Base-by-base conservation (phyloP, 2,888 invertebrate genomes). In the Electrophaes corylata region DNA sequence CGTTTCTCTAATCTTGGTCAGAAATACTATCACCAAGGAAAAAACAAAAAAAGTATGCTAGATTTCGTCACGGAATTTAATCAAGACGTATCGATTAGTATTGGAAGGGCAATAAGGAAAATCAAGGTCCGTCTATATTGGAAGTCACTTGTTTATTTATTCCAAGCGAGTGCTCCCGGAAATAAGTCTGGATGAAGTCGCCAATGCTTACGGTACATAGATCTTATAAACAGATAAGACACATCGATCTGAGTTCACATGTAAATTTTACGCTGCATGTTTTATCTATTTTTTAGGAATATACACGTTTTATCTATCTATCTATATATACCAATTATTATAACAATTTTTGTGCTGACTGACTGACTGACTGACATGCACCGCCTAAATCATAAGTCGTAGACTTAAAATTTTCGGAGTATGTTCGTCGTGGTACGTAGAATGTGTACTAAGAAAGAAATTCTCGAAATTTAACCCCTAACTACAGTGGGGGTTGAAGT, bases 141-240 rank as follows among this genome's bases (percentile, higher is more conserved):
- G 71, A 72, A 72, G 70, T 70, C 64, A 70, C 67, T 78, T 85
- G 84, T 85, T 88, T 87, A 84, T 86, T 86, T 85, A 87, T 86
- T 86, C 84, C 81, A 77, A 80, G 76, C 81, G 84, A 82, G 77
- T 78, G 80, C 72, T 76, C 73, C 76, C 80, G 80, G 85, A 83
- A 82, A 86, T 86, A 83, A 83, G 84, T 82, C 83, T 81, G 75
- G 77, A 77, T 79, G 73, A 75, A 83, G 76, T 78, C 79, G 74
- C 71, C 72, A 67, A 72, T 72, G 71, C 73, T 71, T 70, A 65
- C 54, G 62, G 56, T 49, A 29, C 72, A 73, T 64, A 67, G 31
- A 58, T 50, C 43, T 54, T 29, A 12, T 11, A 6, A n/a, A 37
- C 46, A 63, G 62, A 65, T 33, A 55, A n/a, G 46, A 16, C 37